phyloP scores from a whole-genome alignment of 2,797 vertebrate species.

The Girardinus metallicus region DNA sequence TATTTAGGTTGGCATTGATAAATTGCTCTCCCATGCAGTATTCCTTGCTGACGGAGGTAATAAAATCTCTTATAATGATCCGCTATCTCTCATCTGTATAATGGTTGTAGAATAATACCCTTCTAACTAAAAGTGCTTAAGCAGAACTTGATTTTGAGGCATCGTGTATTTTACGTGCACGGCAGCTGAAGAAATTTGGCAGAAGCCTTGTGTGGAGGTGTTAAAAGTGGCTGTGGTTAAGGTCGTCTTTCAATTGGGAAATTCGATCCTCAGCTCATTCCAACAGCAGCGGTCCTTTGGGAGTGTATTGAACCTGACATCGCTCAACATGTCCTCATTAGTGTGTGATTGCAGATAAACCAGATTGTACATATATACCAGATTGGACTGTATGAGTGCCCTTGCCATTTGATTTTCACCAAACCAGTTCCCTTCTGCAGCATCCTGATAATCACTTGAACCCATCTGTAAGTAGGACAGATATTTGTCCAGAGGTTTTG shows the following conservation, averaged over 20 bases:
- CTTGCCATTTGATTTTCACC: background rate
- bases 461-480: conserved; percentile 5
- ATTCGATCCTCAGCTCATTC: background rate
- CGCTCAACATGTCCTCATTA: background rate
- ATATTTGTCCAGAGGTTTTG: conserved; percentile 6
- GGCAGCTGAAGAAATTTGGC: background rate
- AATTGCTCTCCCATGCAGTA: background rate
- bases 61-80: background rate
- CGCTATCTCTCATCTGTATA: background rate
- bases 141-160: conserved; percentile 5
- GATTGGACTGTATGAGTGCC: background rate
- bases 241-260: background rate
- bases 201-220: background rate
- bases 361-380: background rate
- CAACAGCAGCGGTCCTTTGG: background rate
- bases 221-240: background rate
- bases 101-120: background rate
- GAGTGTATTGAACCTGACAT: background rate
- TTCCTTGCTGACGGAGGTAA: background rate
- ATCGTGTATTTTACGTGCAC: too few relatives aligned
- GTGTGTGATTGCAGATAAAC: background rate
- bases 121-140: background rate
- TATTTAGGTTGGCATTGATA: background rate
- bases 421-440: background rate
- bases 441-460: conserved; percentile 7